Base-by-base conservation (phyloP, 2,113 vertebrate species). In the Erpornis zantholeuca region DNA sequence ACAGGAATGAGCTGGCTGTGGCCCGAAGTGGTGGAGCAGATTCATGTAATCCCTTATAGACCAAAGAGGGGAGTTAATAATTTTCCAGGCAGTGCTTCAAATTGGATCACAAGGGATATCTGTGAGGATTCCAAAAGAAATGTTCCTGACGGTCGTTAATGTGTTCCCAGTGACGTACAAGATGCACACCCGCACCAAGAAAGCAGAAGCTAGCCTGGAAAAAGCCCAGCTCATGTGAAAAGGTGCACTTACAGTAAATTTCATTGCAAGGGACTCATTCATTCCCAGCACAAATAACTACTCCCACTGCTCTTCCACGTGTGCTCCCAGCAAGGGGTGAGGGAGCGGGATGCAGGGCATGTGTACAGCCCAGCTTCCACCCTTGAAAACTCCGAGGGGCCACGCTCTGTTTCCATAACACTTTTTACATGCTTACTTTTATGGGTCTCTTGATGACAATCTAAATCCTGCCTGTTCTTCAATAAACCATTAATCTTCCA, bases 381-480 rank as follows among this genome's bases (percentile, higher is more conserved):
- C 93, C 90, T 93, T 94, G 91, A 92, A 97, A 97, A 83, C 90
- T 79, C 90, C 77, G 50, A 88, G 91, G 92, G 95, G 87, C 81
- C 38, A 66, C 8, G 5, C n/a, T 96, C 84, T 97, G 76, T 97
- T 97, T 97, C 96, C 96, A 97, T 86, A 96, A 96, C 87, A 91
- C 86, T 97, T 93, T 97, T 97, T 96, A 89, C 94, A 83, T 97
- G 82, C 92, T 97, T 96, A 44, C 85, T 97, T 97, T 97, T 98
- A 97, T 96, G 94, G 90, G 94, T 96, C 97, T 98, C 96, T 93
- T 91, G 97, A 94, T 97, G 96, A 94, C 97, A 97, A 97, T 97
- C 91, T 97, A 97, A 97, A 96, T 97, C 97, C 96, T 98, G 97
- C 97, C 94, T 82, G 81, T 95, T 97, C 96, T 96, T 97, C 94